These are phyloP conservation scores for Acanthopagrus latus DNA, from an alignment of 2,797 vertebrate genomes.

Conservation along the genomic window DNA sequence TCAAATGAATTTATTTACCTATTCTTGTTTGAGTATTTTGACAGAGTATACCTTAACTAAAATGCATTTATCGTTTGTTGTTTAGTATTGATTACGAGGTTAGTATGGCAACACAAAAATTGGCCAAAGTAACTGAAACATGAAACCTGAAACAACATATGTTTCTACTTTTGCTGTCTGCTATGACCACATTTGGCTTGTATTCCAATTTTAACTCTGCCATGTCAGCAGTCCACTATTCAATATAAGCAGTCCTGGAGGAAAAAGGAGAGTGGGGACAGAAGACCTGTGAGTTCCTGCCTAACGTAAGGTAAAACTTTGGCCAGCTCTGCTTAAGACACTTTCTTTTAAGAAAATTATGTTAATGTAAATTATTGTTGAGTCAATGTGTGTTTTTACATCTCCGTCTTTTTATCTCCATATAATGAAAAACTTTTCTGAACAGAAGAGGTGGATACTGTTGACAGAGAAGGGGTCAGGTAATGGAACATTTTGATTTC, in stretches of 20 bases:
- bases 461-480: neutral
- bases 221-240: conserved; percentile 2
- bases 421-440: neutral
- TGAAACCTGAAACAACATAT: neutral
- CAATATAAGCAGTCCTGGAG: conserved; percentile 8
- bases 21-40: too few species aligned
- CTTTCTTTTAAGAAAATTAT: neutral
- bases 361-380: neutral
- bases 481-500: neutral
- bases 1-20: too few species aligned
- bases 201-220: conserved; percentile 16
- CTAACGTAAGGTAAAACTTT: neutral
- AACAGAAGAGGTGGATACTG: conserved; percentile 4
- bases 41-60: too few species aligned
- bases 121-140: neutral
- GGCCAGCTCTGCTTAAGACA: neutral
- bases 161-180: neutral
- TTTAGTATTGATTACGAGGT: too few species aligned
- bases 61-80: too few species aligned
- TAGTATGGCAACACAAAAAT: too few species aligned
- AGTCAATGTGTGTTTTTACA: neutral
- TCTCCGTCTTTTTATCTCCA: too few species aligned
- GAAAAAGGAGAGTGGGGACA: neutral
- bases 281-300: neutral
- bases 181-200: conserved; percentile 19